A percentile compares a stretch with the other conserved stretches of the same genome.
phyloP scores from a whole-genome alignment of 2,797 vertebrate genomes.

The Girardinus metallicus region DNA sequence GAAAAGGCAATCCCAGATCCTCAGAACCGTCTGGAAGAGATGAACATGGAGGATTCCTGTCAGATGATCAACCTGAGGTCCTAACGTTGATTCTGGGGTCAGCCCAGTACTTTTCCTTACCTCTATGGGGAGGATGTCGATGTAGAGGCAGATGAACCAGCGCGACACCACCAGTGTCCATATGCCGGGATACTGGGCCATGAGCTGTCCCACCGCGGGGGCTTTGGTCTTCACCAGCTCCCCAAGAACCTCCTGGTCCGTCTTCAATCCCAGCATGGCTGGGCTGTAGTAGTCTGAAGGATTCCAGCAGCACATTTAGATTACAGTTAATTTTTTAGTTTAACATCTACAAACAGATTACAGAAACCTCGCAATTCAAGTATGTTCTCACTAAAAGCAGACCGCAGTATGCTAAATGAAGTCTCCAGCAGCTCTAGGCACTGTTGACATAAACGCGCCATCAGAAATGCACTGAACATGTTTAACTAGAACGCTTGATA shows the following conservation, averaged over 20 bases:
- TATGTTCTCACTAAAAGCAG: not conserved
- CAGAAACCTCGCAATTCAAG: not conserved
- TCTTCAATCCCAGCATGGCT: constrained; percentile 92
- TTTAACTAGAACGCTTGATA: not conserved
- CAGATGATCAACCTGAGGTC: not conserved
- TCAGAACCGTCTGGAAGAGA: constrained; percentile 88
- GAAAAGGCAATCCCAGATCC: constrained; percentile 97
- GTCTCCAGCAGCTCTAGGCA: not conserved
- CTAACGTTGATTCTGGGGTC: not conserved
- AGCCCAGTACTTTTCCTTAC: constrained; percentile 62
- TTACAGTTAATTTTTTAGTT: not conserved
- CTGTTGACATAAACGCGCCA: not conserved
- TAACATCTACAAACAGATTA: not conserved
- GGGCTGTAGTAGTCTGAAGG: constrained; percentile 90
- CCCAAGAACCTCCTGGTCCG: constrained; percentile 92
- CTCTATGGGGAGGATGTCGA: constrained; percentile 95
- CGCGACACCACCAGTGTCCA: constrained; percentile 94
- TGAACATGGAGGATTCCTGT: not conserved
- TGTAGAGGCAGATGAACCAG: constrained; percentile 97
- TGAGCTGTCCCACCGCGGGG: constrained; percentile 88
- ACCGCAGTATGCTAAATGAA: not conserved
- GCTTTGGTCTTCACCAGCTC: constrained; percentile 91
- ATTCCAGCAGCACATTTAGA: constrained; percentile 2
- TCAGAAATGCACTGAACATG: not conserved
- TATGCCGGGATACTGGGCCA: constrained; percentile 87